Evolutionary conservation across 1,140 invertebrate genomes (phyloP), one percentile per base, ranked within the genome.

Genomic region (Zaprionus davidi): DNA sequence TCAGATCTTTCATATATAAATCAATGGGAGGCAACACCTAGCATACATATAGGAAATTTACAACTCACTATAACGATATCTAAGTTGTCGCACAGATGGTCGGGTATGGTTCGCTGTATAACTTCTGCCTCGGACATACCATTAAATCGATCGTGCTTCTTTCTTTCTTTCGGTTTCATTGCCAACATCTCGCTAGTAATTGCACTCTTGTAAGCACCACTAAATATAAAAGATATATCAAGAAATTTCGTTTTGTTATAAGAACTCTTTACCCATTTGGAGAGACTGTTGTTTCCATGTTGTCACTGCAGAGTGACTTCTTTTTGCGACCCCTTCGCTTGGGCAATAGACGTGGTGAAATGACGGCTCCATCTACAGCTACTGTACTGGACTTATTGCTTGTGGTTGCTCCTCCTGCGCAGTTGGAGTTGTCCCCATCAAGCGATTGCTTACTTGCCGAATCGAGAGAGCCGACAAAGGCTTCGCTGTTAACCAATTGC

Each of bases 121-220:
- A 99, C 98, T 95, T 99, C 98, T 92, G 99, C 98, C 93, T 99
- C 98, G 65, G 97, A 96, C 96, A 99, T 98, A 55, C 98, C 98
- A 94, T 99, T 98, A 93, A 99, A 99, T 72, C 98, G 95, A 94
- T 99, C 98, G 93, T 98, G 96, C 92, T 98, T 98, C 93, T 98
- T 98, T 79, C 97, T 95, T 93, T 97, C 97, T 93, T 98, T 98
- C 0, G 81, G 63, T 22, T 87, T 84, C 81, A 96, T 95, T 0
- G 56, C 22, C 31, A 82, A n/a, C 2, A 36, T 55, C 55, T 81
- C 71, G 15, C 15, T 58, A 24, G 56, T 12, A 9, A 55, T 55
- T 13, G 41, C 56, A 41, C 56, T 70, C 5, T 57, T 44, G 22
- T 13, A 34, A 22, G 51, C 31, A 26, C 2, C 60, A 49, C 80